These are phyloP conservation scores for Cephalotes varians DNA, from an alignment of 2,888 invertebrate species.

Conservation along the genomic window DNA sequence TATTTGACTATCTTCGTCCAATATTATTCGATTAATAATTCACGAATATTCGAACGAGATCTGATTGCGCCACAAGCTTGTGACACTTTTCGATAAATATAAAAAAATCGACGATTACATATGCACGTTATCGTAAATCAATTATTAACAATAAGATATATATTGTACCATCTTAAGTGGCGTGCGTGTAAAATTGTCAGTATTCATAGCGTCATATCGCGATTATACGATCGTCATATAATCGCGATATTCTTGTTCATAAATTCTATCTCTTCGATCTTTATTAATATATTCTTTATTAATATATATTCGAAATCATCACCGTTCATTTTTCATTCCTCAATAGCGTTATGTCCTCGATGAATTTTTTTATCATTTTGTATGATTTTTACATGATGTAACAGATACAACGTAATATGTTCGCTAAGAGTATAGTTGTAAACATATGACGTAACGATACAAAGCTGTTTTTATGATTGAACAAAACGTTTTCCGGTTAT, in stretches of 20 bases:
- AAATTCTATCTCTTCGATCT: background rate
- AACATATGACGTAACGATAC: background rate
- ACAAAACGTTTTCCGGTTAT: background rate
- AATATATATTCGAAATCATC: background rate
- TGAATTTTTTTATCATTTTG: conserved; percentile 61
- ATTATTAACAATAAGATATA: conserved; percentile 60
- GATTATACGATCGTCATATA: conserved; percentile 24
- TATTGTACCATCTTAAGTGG: conserved; percentile 61
- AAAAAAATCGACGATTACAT: conserved; percentile 60
- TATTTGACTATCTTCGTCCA: conserved; percentile 23
- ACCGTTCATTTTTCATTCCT: background rate
- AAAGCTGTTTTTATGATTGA: background rate
- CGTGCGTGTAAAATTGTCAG: conserved; percentile 63
- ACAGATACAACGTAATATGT: background rate
- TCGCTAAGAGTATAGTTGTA: background rate
- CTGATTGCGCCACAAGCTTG: conserved; percentile 49
- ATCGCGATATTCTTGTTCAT: conserved; percentile 32
- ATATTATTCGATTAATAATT: conserved; percentile 8
- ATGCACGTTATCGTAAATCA: conserved; percentile 66
- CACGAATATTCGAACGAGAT: conserved; percentile 41
- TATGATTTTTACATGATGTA: conserved; percentile 67
- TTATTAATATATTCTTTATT: background rate
- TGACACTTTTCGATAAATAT: conserved; percentile 48
- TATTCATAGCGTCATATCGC: conserved; percentile 51
- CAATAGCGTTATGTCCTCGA: background rate